phyloP scores from a whole-genome alignment of 2,113 vertebrate species.

The Oreochromis aureus region DNA sequence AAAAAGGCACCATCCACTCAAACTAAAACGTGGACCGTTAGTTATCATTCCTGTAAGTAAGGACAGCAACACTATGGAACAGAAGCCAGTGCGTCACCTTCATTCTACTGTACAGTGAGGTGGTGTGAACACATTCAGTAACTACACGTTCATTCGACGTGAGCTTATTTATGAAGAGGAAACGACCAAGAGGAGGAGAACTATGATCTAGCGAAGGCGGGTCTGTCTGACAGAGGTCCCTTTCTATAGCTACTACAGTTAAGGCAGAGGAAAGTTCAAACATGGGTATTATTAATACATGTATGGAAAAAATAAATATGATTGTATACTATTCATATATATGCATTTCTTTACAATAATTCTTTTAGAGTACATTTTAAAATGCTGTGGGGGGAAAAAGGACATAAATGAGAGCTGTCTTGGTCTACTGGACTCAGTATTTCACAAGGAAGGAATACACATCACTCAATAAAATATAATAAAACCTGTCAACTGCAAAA shows the following conservation, averaged over 20 bases:
- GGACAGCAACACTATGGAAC: background rate
- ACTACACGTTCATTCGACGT: background rate
- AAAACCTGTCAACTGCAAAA: constrained; percentile 35
- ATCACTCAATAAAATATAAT: background rate
- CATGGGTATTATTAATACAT: constrained; percentile 29
- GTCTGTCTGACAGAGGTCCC: constrained; percentile 24
- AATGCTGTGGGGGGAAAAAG: constrained; percentile 12
- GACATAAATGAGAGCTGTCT: background rate
- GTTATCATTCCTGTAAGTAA: constrained; percentile 12
- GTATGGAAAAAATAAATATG: constrained; percentile 65
- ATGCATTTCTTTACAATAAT: constrained; percentile 60
- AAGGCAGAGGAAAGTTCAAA: constrained; percentile 55
- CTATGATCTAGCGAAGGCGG: background rate
- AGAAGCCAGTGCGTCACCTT: background rate
- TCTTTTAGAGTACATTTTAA: constrained; percentile 48
- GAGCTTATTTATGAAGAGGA: background rate
- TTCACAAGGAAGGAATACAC: constrained; percentile 13
- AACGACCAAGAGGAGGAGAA: background rate
- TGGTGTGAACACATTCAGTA: constrained; percentile 18
- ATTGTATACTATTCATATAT: constrained; percentile 58
- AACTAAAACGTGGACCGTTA: constrained; percentile 25
- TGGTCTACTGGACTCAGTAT: constrained; percentile 7
- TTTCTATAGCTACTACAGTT: constrained; percentile 49
- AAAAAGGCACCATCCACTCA: constrained; percentile 66
- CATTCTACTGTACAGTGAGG: constrained; percentile 3